These are phyloP conservation scores for Stenopsyche tienmushanensis DNA, from an alignment of 1,140 invertebrate species.

Conservation along the genomic window DNA sequence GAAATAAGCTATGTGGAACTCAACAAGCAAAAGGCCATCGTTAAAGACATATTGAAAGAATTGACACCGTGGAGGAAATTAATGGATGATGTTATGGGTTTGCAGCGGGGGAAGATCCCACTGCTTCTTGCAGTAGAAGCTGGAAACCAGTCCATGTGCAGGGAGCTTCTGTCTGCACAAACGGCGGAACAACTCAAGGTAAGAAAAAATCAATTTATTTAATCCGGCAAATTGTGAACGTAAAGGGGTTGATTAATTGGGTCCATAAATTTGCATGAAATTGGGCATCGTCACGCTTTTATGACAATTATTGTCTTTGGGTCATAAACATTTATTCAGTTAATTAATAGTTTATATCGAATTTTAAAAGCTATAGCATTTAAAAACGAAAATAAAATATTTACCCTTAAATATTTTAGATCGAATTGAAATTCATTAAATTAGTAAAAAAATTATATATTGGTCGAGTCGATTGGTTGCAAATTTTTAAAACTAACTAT, in stretches of 20 bases:
- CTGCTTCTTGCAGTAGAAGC: conserved; percentile 89
- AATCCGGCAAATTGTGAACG: not conserved
- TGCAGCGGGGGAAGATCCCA: conserved; percentile 89
- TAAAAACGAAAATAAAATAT: not conserved
- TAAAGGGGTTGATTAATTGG: too few relatives aligned
- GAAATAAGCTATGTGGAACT: conserved; percentile 57
- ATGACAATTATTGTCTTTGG: too few relatives aligned
- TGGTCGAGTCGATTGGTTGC: not conserved
- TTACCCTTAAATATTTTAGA: not conserved
- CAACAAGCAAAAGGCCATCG: conserved; percentile 57
- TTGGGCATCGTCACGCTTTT: too few relatives aligned
- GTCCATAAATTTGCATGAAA: too few relatives aligned
- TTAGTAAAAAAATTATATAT: not conserved
- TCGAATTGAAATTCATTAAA: not conserved
- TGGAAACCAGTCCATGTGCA: conserved; percentile 89
- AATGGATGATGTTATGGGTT: conserved; percentile 55
- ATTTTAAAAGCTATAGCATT: too few relatives aligned
- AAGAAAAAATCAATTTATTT: conserved; percentile 31
- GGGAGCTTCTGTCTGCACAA: conserved; percentile 83
- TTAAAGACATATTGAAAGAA: conserved; percentile 56
- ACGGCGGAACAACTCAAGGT: conserved; percentile 77
- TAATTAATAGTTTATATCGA: too few relatives aligned
- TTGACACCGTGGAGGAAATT: conserved; percentile 51
- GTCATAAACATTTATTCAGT: too few relatives aligned
- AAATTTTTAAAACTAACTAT: not conserved